These are phyloP conservation scores for Brenthis ino DNA, from an alignment of 2,888 invertebrate species.

Conservation along the genomic window DNA sequence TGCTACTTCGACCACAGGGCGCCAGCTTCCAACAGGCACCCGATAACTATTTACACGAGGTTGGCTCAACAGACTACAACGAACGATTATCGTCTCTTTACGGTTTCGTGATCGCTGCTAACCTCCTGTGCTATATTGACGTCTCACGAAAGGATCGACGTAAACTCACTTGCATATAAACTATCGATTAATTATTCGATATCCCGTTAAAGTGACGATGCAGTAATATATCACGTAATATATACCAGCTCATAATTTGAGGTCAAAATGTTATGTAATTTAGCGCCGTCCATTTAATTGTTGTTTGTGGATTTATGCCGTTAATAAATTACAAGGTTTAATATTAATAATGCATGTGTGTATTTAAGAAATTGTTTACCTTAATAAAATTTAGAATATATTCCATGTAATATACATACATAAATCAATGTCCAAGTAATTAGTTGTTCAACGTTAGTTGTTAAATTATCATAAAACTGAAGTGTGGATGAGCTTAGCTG, in stretches of 20 bases:
- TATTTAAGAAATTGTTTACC: background rate
- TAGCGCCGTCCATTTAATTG: constrained; percentile 18
- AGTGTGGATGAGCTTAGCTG: constrained; percentile 49
- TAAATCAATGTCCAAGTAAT: too few species aligned
- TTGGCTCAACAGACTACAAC: constrained; percentile 47
- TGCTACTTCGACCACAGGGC: background rate
- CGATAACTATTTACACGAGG: constrained; percentile 56
- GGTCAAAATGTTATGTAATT: constrained; percentile 29
- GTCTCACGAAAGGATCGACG: constrained; percentile 54
- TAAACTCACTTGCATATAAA: constrained; percentile 59
- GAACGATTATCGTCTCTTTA: constrained; percentile 66
- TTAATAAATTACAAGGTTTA: constrained; percentile 11
- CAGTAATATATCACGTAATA: constrained; percentile 26
- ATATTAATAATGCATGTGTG: constrained; percentile 3
- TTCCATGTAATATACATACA: too few species aligned
- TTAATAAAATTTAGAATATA: background rate
- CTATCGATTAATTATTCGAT: constrained; percentile 55
- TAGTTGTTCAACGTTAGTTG: too few species aligned
- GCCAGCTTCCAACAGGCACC: constrained; percentile 48
- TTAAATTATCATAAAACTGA: background rate
- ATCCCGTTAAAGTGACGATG: constrained; percentile 26
- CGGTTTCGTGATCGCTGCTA: constrained; percentile 61
- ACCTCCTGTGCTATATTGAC: constrained; percentile 51
- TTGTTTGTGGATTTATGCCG: constrained; percentile 29
- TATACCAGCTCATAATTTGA: constrained; percentile 29